Evolutionary conservation across 2,888 invertebrate genomes (phyloP).

Genomic region (Frankliniella fusca): DNA sequence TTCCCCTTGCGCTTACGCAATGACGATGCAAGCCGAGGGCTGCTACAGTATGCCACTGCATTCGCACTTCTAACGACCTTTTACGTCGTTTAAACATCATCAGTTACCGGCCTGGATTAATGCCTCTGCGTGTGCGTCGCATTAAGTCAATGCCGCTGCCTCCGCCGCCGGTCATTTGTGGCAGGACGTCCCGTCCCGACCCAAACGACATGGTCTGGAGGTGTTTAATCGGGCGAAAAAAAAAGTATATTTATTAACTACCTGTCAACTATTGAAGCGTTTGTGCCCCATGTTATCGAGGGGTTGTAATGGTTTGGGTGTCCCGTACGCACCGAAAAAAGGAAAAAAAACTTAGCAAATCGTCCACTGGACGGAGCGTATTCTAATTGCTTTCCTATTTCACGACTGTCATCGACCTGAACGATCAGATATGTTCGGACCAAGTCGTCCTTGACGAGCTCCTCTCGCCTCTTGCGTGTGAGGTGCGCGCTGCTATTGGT

Average conservation of each 20-base stretch:
- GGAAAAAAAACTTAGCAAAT: too few relatives aligned
- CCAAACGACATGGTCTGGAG: background rate
- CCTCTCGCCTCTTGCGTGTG: too few relatives aligned
- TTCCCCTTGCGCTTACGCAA: too few relatives aligned
- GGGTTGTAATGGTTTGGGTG: too few relatives aligned
- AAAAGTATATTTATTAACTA: background rate
- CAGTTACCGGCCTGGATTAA: background rate
- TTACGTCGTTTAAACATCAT: constrained; percentile 18
- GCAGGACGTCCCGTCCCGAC: background rate
- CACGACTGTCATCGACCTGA: background rate
- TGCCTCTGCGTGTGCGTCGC: background rate
- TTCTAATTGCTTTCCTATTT: background rate
- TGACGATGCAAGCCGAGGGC: too few relatives aligned
- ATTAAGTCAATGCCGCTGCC: too few relatives aligned
- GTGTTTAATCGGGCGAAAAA: background rate
- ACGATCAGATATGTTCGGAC: background rate
- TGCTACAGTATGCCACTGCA: background rate
- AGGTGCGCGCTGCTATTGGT: background rate
- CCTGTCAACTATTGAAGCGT: background rate
- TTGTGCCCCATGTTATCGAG: too few relatives aligned
- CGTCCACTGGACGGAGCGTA: too few relatives aligned
- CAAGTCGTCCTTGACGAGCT: background rate
- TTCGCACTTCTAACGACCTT: background rate
- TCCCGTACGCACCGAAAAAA: too few relatives aligned
- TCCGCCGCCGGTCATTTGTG: too few relatives aligned